Percentiles rank a stretch among this genome's conserved stretches.
phyloP scores from a whole-genome alignment of 2,888 invertebrate species.

The Ellobium chinense region DNA sequence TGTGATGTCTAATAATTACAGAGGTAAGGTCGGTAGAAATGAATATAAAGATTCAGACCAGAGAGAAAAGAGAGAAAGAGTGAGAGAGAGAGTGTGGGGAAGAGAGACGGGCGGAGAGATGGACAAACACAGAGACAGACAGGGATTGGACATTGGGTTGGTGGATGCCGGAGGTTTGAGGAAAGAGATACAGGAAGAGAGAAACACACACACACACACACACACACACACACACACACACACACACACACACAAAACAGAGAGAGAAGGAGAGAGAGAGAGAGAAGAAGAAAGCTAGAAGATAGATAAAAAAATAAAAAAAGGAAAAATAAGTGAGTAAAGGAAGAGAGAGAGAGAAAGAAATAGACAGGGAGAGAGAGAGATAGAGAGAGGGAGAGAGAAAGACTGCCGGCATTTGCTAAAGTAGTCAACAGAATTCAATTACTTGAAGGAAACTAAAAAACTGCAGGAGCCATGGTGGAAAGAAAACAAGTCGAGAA shows the following conservation, averaged over 20 bases:
- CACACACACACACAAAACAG: background rate
- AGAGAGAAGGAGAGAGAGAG: background rate
- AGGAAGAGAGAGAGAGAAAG: background rate
- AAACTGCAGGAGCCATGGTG: too few species aligned
- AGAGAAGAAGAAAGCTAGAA: constrained; percentile 5
- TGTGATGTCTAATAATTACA: too few species aligned
- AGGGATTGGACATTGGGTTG: background rate
- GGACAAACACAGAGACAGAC: background rate
- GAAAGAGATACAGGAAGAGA: background rate
- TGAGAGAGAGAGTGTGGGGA: background rate
- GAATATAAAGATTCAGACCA: too few species aligned
- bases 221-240: background rate
- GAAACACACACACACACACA: background rate
- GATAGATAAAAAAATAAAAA: background rate
- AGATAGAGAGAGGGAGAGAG: background rate
- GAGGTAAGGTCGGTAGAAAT: too few species aligned
- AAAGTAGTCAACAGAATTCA: too few species aligned
- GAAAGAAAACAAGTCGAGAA: too few species aligned
- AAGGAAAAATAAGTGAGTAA: background rate
- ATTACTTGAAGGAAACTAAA: too few species aligned
- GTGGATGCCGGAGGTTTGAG: background rate
- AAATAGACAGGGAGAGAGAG: background rate
- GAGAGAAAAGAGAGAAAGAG: background rate
- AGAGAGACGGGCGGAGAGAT: background rate
- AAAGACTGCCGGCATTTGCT: too few species aligned